Evolutionary conservation across 1,140 invertebrate genomes (phyloP).

Genomic region (Liolophura sinensis): DNA sequence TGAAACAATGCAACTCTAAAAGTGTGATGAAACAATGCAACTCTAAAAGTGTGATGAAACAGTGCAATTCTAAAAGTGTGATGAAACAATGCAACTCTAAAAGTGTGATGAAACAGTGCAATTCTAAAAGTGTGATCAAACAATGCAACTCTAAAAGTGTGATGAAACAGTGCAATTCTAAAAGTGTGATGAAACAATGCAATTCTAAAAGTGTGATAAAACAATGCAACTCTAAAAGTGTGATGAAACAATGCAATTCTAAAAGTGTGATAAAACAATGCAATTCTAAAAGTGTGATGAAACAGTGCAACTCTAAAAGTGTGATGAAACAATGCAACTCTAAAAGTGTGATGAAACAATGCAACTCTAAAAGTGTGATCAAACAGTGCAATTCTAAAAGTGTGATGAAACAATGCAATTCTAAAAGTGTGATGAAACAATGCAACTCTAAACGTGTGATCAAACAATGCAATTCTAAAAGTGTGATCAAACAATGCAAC

Average conservation of each 20-base stretch:
- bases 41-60: neutral
- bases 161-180: neutral
- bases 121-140: slow-evolving; percentile 10
- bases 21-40: slow-evolving; percentile 1
- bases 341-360: slow-evolving; percentile 9
- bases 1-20: neutral
- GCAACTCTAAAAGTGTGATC: neutral
- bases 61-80: slow-evolving; percentile 10
- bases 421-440: neutral
- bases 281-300: slow-evolving; percentile 11
- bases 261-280: neutral
- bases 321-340: neutral
- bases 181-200: slow-evolving; percentile 5
- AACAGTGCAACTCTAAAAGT: neutral
- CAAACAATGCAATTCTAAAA: neutral
- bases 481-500: neutral
- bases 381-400: slow-evolving; percentile 1
- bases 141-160: neutral
- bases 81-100: neutral
- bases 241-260: no score
- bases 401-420: neutral
- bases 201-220: neutral
- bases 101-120: neutral
- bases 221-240: slow-evolving; percentile 10
- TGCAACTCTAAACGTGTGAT: slow-evolving; percentile 5